Percentiles rank a stretch among this genome's conserved stretches.
phyloP scores from a whole-genome alignment of 2,797 vertebrate species.

The Lacerta agilis region DNA sequence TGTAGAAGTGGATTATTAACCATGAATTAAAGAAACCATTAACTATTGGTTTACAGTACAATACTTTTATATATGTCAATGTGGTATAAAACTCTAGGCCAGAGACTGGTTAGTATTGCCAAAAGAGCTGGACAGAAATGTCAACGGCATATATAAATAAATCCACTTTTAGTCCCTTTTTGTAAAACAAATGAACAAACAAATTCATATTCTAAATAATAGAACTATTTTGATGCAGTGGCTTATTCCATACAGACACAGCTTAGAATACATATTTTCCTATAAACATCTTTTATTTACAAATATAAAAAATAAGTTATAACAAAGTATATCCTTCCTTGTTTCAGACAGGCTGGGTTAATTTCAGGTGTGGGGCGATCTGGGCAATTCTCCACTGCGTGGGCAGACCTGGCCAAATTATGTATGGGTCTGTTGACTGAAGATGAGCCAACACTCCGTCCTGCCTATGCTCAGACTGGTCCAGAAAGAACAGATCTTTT shows the following conservation, averaged over 20 bases:
- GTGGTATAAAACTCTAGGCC: constrained; percentile 60
- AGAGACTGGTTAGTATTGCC: constrained; percentile 72
- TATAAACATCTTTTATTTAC: constrained; percentile 85
- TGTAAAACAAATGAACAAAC: constrained; percentile 51
- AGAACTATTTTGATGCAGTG: constrained; percentile 75
- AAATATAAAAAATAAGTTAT: constrained; percentile 83
- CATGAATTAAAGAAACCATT: constrained; percentile 42
- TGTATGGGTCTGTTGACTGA: background rate
- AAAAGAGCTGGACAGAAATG: constrained; percentile 65
- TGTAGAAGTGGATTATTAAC: constrained; percentile 63
- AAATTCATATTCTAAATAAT: constrained; percentile 74
- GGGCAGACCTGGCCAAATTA: background rate
- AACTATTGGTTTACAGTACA: constrained; percentile 66
- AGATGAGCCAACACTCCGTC: background rate
- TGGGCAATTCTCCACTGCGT: background rate
- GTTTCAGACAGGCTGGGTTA: constrained; percentile 51
- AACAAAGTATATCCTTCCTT: constrained; percentile 81
- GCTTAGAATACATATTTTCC: constrained; percentile 79
- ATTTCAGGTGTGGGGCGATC: constrained; percentile 44
- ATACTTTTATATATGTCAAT: constrained; percentile 66
- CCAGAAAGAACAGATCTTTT: background rate
- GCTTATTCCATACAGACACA: constrained; percentile 73
- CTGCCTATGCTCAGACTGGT: no score
- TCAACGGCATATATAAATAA: constrained; percentile 75
- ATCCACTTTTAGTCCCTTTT: constrained; percentile 79